Conservation (phyloP, 2,888 invertebrate species). For the Therioaphis trifolii region DNA sequence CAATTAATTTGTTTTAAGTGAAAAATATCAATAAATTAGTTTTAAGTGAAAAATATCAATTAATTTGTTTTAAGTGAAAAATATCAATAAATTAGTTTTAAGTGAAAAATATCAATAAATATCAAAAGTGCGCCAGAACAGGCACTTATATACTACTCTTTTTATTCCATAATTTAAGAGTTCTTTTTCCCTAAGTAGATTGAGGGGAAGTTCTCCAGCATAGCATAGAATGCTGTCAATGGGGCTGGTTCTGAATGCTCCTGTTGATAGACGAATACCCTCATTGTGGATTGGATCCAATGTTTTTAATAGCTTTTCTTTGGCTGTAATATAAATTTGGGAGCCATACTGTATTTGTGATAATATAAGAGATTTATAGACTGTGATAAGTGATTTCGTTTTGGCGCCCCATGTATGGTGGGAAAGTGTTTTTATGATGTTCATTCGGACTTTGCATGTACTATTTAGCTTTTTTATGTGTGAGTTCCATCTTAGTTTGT, state of each 20-base stretch:
- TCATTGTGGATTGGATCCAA: not conserved
- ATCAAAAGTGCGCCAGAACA: too few species aligned
- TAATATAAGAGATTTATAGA: constrained; percentile 9
- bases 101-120: too few species aligned
- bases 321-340: too few species aligned
- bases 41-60: too few species aligned
- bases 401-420: not conserved
- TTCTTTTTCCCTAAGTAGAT: not conserved
- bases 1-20: too few species aligned
- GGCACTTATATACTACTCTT: too few species aligned
- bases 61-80: too few species aligned
- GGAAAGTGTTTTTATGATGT: not conserved
- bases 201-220: too few species aligned
- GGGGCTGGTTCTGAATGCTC: not conserved
- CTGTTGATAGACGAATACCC: not conserved
- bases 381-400: not conserved
- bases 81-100: too few species aligned
- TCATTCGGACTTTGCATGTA: not conserved
- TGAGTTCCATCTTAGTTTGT: not conserved
- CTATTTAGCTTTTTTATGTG: not conserved
- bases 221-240: too few species aligned
- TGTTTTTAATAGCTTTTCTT: not conserved
- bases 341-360: not conserved
- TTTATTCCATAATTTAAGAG: not conserved
- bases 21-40: too few species aligned